A percentile compares a stretch with the other conserved stretches of the same genome.
Conservation (phyloP, 2,888 invertebrate species). For the Anthophora plumipes region DNA sequence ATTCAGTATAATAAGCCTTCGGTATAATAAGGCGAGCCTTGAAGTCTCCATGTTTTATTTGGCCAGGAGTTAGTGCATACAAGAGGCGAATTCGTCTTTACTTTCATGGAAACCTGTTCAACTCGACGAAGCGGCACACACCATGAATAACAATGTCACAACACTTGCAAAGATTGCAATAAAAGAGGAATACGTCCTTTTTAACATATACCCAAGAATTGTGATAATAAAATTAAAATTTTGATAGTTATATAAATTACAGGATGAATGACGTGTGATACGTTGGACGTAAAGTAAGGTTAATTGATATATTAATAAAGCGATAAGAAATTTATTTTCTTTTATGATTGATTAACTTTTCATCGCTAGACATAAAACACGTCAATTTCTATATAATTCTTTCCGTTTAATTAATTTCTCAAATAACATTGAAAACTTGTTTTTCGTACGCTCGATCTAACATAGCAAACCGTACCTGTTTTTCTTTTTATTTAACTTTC, state of each 20-base stretch:
- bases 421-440: no score
- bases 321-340: background rate
- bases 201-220: background rate
- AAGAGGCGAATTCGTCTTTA: slow-evolving; percentile 5
- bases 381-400: no score
- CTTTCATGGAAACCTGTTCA: slow-evolving; percentile 12
- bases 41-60: background rate
- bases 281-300: no score
- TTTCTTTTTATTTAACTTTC: background rate
- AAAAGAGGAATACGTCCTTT: background rate
- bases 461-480: no score
- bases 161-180: background rate
- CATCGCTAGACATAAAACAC: background rate
- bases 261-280: no score
- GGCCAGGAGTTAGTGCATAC: background rate
- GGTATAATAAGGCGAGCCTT: slow-evolving; percentile 4
- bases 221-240: background rate
- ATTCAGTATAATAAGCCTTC: background rate
- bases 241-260: background rate
- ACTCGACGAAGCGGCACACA: background rate
- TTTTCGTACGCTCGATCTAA: no score
- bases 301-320: no score
- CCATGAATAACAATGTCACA: slow-evolving; percentile 2
- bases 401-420: no score
- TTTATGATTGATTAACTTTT: background rate